A percentile compares a stretch with the other conserved stretches of the same genome.
Conservation (phyloP, 2,888 invertebrate species). For the Phortica okadai region DNA sequence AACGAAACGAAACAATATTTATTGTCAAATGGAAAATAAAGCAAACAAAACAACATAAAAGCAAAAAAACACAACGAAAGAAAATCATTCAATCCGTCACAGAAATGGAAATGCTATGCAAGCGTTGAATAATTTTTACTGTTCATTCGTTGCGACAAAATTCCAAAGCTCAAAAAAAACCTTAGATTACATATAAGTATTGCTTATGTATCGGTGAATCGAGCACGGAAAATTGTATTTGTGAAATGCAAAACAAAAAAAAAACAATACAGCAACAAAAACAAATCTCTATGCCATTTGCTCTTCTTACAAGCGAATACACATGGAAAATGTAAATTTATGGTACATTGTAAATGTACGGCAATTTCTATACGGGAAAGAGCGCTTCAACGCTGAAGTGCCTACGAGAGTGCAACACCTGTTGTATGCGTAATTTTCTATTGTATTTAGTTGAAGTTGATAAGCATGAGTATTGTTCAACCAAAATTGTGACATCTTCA, state of each 20-base stretch:
- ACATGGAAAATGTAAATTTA: conserved; percentile 17
- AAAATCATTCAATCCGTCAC: background rate
- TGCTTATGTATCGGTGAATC: too few species aligned
- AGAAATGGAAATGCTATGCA: conserved; percentile 4
- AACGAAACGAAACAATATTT: conserved; percentile 9
- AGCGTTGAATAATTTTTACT: conserved; percentile 9
- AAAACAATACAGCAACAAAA: background rate
- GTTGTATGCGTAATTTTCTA: background rate
- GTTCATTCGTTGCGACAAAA: background rate
- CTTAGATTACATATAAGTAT: too few species aligned
- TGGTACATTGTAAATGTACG: background rate
- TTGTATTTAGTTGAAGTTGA: too few species aligned
- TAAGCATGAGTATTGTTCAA: too few species aligned
- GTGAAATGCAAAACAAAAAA: background rate
- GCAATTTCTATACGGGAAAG: background rate
- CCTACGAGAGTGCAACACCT: background rate
- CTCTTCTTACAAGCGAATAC: background rate
- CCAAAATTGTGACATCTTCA: too few species aligned
- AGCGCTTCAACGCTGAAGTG: background rate
- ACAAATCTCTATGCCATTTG: background rate
- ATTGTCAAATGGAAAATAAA: conserved; percentile 29
- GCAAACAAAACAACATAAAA: background rate
- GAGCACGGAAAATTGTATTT: background rate
- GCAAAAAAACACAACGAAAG: background rate
- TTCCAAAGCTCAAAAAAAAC: too few species aligned